Evolutionary conservation across 1,140 invertebrate species (phyloP), one percentile per base, ranked within the genome.

Genomic region (Linepithema humile): DNA sequence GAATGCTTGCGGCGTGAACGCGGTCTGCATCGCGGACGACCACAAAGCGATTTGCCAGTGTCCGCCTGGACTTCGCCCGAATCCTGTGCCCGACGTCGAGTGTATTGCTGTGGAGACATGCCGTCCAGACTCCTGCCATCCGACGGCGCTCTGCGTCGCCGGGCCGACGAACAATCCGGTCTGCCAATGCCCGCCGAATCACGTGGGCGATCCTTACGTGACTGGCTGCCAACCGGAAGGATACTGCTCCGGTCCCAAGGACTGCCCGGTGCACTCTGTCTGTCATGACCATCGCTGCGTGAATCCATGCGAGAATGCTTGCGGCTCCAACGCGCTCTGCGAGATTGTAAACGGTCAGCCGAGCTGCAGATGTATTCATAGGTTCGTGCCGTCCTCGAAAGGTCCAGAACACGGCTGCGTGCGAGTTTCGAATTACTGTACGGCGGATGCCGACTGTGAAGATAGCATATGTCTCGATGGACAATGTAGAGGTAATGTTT

Each of bases 21-120:
- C 98, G 10, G 97, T 98, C 55, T 99, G 98, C 91, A 96, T 98
- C 83, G 96, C 97, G 12, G 97, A 98, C 91, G 96, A 97, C 90
- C 97, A 98, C 91, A 96, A 96, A 89, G 96, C 96, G 2, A 96
- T 96, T 2, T 99, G 98, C 89, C 96, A 97, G 90, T 99, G 98
- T 92, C 97, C 97, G 29, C 96, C 97, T 20, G 98, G 98, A 1
- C 97, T 96, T 89, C 95, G 95, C 90, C 95, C 97, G 0, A 97
- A 98, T 93, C 97, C 98, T 0, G 92, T 97, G 7, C 96, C 98
- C 1, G 97, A 98, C 82, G 95, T 98, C 12, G 96, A 97, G 89
- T 98, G 98, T 90, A 94, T 95, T 35, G 95, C 95, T 59, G 91
- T 96, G 3, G 96, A 97, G 84, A 93, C 95, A 35, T 98, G 98